Percentiles rank a stretch among this genome's conserved stretches.
Evolutionary conservation across 2,113 vertebrate genomes (phyloP).

Genomic region (Romanogobio albipinnatus): DNA sequence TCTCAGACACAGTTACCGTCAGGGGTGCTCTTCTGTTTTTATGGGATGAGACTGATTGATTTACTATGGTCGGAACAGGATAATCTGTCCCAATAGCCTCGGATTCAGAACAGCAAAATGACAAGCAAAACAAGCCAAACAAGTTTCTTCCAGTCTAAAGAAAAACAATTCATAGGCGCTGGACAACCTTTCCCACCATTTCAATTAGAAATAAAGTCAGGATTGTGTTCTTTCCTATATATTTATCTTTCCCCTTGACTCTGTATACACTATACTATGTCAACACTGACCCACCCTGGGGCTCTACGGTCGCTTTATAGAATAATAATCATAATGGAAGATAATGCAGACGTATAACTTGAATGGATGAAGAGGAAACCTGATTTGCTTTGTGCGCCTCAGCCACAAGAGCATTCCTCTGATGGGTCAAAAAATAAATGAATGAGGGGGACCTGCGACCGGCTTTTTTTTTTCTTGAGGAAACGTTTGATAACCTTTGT

Average conservation of each 20-base stretch:
- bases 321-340: slow-evolving; percentile 30
- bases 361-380: slow-evolving; percentile 8
- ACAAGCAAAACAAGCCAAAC: slow-evolving; percentile 19
- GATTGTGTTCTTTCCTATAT: neutral
- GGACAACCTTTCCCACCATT: neutral
- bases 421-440: slow-evolving; percentile 37
- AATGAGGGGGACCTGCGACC: slow-evolving; percentile 20
- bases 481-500: slow-evolving; percentile 34
- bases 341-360: slow-evolving; percentile 16
- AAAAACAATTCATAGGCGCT: neutral
- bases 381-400: slow-evolving; percentile 34
- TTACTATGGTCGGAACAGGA: slow-evolving; percentile 39
- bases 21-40: slow-evolving; percentile 30
- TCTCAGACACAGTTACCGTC: neutral
- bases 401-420: slow-evolving; percentile 38
- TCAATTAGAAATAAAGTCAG: neutral
- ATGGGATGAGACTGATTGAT: slow-evolving; percentile 41
- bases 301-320: neutral
- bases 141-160: neutral
- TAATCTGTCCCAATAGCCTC: slow-evolving; percentile 21
- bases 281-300: slow-evolving; percentile 6
- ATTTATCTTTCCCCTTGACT: neutral
- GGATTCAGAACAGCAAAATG: slow-evolving; percentile 5
- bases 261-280: neutral
- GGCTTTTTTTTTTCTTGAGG: slow-evolving; percentile 41